Evolutionary conservation across 2,888 invertebrate species (phyloP).

Genomic region (Steinernema scapterisci): DNA sequence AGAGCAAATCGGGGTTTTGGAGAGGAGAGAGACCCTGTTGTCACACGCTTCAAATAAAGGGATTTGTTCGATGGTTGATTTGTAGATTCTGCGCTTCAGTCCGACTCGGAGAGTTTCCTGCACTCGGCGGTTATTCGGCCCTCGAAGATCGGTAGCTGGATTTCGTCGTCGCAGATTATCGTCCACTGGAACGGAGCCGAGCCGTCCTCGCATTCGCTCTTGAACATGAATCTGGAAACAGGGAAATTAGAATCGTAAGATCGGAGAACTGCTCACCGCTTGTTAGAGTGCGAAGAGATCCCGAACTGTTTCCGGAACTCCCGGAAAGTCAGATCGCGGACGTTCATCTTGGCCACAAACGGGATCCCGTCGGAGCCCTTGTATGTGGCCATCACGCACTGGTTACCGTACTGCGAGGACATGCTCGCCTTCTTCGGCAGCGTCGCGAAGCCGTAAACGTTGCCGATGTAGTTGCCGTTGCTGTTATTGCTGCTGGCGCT

Average conservation of each 20-base stretch:
- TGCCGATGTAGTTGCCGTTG: neutral
- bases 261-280: conserved; percentile 35
- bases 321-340: conserved; percentile 42
- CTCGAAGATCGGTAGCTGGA: conserved; percentile 48
- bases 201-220: conserved; percentile 53
- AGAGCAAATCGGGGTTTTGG: conserved; percentile 6
- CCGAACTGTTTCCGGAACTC: conserved; percentile 51
- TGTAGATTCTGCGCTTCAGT: conserved; percentile 28
- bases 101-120: conserved; percentile 40
- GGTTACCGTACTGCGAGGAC: neutral
- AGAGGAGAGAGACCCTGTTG: conserved; percentile 31
- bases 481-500: neutral
- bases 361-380: conserved; percentile 42
- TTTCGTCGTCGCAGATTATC: conserved; percentile 47
- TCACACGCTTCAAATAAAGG: conserved; percentile 28
- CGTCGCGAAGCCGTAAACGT: conserved; percentile 14
- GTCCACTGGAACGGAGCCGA: conserved; percentile 54
- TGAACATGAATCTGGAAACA: conserved; percentile 53
- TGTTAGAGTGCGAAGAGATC: conserved; percentile 39
- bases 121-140: conserved; percentile 49
- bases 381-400: conserved; percentile 21
- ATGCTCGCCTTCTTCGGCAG: conserved; percentile 15
- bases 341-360: conserved; percentile 46
- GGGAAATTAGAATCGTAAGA: neutral
- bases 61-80: conserved; percentile 5